These are phyloP conservation scores for Abrostola triplasia DNA, from an alignment of 2,888 invertebrate species.

Conservation along the genomic window DNA sequence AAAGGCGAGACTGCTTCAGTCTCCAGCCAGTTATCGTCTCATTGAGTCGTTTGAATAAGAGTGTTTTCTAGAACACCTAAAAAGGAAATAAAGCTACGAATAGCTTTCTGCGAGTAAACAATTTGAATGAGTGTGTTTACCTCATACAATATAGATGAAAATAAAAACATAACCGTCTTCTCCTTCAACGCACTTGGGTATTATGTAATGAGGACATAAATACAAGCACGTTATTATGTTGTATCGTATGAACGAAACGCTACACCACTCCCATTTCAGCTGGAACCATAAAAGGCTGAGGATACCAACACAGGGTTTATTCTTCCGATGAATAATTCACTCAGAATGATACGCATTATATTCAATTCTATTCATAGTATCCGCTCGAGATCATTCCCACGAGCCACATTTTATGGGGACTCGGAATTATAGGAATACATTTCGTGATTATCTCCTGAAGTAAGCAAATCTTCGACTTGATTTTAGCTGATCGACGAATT, in stretches of 20 bases:
- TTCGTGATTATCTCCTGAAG: slow-evolving; percentile 25
- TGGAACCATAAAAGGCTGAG: slow-evolving; percentile 44
- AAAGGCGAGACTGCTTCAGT: too few relatives aligned
- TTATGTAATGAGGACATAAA: slow-evolving; percentile 33
- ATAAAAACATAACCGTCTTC: slow-evolving; percentile 26
- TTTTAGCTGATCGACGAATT: not conserved
- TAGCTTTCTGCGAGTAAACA: too few relatives aligned
- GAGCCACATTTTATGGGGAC: slow-evolving; percentile 42
- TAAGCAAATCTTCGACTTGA: too few relatives aligned
- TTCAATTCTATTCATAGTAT: slow-evolving; percentile 47
- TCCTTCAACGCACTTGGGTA: slow-evolving; percentile 10
- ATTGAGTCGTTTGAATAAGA: too few relatives aligned
- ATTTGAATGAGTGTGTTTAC: slow-evolving; percentile 12
- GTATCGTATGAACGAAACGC: slow-evolving; percentile 12
- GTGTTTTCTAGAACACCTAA: too few relatives aligned
- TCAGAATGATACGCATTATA: slow-evolving; percentile 43
- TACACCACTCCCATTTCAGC: slow-evolving; percentile 32
- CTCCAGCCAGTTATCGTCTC: too few relatives aligned
- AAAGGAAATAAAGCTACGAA: too few relatives aligned
- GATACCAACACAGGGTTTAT: slow-evolving; percentile 45
- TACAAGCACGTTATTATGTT: slow-evolving; percentile 33
- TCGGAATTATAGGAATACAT: slow-evolving; percentile 40
- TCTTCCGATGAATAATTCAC: slow-evolving; percentile 53
- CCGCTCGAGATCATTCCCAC: slow-evolving; percentile 36
- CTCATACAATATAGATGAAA: not conserved